Evolutionary conservation across 2,888 invertebrate species (phyloP).

Genomic region (Caenorhabditis imperialis): DNA sequence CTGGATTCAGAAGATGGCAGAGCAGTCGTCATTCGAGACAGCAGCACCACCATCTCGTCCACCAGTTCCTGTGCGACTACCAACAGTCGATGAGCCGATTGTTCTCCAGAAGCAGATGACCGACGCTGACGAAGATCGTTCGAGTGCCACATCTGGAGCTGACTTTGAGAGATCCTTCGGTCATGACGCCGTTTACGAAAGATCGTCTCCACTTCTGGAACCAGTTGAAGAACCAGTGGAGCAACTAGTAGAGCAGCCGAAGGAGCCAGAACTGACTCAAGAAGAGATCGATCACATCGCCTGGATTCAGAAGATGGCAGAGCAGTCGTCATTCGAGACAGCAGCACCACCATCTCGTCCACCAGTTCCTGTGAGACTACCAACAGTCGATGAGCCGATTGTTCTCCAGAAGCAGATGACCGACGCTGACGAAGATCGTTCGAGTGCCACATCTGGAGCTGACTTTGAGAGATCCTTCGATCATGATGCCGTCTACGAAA

Average conservation of each 20-base stretch:
- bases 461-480: slow-evolving; percentile 38
- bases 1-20: slow-evolving; percentile 38
- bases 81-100: slow-evolving; percentile 9
- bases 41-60: slow-evolving; percentile 5
- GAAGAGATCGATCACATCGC: slow-evolving; percentile 54
- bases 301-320: slow-evolving; percentile 51
- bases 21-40: slow-evolving; percentile 28
- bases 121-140: slow-evolving; percentile 14
- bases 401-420: background rate
- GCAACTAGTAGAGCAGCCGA: background rate
- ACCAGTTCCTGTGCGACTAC: slow-evolving; percentile 7
- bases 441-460: slow-evolving; percentile 52
- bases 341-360: slow-evolving; percentile 15
- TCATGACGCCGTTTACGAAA: slow-evolving; percentile 15
- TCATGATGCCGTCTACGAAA: slow-evolving; percentile 3
- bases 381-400: slow-evolving; percentile 18
- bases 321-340: slow-evolving; percentile 55
- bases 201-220: slow-evolving; percentile 13
- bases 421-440: slow-evolving; percentile 24
- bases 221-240: slow-evolving; percentile 18
- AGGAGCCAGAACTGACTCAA: slow-evolving; percentile 21
- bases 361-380: slow-evolving; percentile 19
- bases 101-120: background rate
- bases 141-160: slow-evolving; percentile 45
- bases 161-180: slow-evolving; percentile 48